Evolutionary conservation across 2,888 invertebrate genomes (phyloP).

Genomic region (Smittia sp.): DNA sequence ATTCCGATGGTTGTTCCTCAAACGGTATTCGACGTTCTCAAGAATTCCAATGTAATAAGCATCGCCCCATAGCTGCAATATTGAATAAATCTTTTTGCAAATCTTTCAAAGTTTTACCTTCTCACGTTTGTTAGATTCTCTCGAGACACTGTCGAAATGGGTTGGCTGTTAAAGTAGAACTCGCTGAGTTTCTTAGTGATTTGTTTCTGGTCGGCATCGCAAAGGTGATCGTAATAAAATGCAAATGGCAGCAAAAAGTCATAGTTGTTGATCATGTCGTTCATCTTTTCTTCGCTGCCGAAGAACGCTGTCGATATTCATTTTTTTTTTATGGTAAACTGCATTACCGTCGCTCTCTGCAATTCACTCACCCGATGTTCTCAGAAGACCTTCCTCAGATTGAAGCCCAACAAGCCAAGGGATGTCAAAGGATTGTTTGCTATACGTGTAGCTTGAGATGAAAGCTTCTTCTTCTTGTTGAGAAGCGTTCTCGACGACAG

Average conservation of each 20-base stretch:
- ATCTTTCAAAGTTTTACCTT: constrained; percentile 58
- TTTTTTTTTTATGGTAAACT: no score
- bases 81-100: not conserved
- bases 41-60: constrained; percentile 53
- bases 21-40: no score
- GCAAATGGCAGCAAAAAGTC: constrained; percentile 59
- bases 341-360: not conserved
- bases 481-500: constrained; percentile 68
- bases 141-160: constrained; percentile 54
- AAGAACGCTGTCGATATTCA: constrained; percentile 9
- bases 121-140: constrained; percentile 52
- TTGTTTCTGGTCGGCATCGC: constrained; percentile 50
- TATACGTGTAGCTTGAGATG: constrained; percentile 62
- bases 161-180: constrained; percentile 58
- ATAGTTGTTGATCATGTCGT: constrained; percentile 58
- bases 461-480: constrained; percentile 69
- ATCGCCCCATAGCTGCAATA: constrained; percentile 58
- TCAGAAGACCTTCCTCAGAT: constrained; percentile 71
- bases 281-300: not conserved
- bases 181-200: constrained; percentile 58
- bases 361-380: constrained; percentile 44
- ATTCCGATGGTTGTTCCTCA: constrained; percentile 48
- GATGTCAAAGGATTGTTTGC: constrained; percentile 50
- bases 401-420: constrained; percentile 75
- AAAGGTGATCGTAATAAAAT: constrained; percentile 61